Base-by-base conservation (phyloP, 2,113 vertebrate genomes). In the Rhodinocichla rosea region DNA sequence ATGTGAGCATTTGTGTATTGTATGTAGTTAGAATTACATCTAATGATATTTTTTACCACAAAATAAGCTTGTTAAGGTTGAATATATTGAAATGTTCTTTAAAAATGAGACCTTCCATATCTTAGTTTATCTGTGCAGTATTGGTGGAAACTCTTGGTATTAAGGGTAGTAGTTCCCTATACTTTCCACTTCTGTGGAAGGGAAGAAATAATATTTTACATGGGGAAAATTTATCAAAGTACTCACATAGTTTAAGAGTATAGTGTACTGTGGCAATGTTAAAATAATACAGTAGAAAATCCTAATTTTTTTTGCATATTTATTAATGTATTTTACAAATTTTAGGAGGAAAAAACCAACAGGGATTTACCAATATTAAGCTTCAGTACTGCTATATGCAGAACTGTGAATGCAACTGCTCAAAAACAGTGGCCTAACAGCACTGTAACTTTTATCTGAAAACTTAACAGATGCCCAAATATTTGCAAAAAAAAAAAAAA, bases 301-400 rank as follows among this genome's bases (percentile, higher is more conserved):
- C 40, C 2, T 32, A 10, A 83, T 55, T 23, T 1, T 42, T 67
- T 75, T 39, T 74, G 4, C 4, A 8, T 45, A 5, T 33, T 39
- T 19, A 47, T 47, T 62, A n/a, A 13, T 21, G 2, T 16, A 9
- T 39, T 44, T 82, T 55, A 17, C 8, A 32, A 4, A 42, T 52
- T 81, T 89, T 87, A 0, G 2, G 11, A 7, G 7, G 0, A 7
- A 49, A 57, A 53, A 16, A 42, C 1, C 4, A 44, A 11, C 26
- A 75, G 7, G 1, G 1, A 2, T 45, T 84, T 74, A 7, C 11
- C 8, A 71, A 12, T 19, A 47, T 30, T 39, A 56, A 44, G 6
- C 37, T 86, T 80, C 10, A 37, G 23, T 87, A n/a, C 30, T 56
- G 3, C 13, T 26, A 0, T n/a, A 19, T 33, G 27, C 9, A 68